Evolutionary conservation across 2,888 invertebrate genomes (phyloP).

Genomic region (Cacoxenus indagator): DNA sequence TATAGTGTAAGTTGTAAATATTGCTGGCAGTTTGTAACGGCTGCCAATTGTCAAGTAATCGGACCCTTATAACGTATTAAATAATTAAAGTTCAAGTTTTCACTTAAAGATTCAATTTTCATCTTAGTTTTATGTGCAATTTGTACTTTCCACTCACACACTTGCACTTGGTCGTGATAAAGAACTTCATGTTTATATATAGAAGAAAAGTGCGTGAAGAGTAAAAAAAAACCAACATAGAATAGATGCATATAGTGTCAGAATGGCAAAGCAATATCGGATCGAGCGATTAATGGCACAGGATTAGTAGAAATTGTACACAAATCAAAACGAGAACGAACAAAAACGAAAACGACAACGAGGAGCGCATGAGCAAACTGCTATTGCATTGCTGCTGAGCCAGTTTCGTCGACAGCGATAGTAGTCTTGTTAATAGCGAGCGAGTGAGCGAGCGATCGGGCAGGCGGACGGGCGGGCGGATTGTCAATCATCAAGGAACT

Average conservation of each 20-base stretch:
- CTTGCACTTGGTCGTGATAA: too few species aligned
- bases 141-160: too few species aligned
- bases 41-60: too few species aligned
- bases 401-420: background rate
- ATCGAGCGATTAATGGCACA: constrained; percentile 26
- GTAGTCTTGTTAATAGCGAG: constrained; percentile 15
- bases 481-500: constrained; percentile 73
- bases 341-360: constrained; percentile 31
- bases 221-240: constrained; percentile 39
- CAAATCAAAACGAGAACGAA: constrained; percentile 19
- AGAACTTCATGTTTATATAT: too few species aligned
- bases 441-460: background rate
- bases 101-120: too few species aligned
- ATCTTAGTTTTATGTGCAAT: too few species aligned
- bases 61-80: too few species aligned
- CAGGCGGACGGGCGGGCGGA: background rate
- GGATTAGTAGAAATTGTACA: constrained; percentile 31
- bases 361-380: constrained; percentile 25
- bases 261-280: constrained; percentile 15
- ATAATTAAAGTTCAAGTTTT: too few species aligned
- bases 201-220: constrained; percentile 18
- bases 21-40: too few species aligned
- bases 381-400: constrained; percentile 2
- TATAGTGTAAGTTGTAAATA: too few species aligned
- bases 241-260: constrained; percentile 52